These are phyloP conservation scores for Balearica regulorum DNA, from an alignment of 2,797 vertebrate species.

Conservation along the genomic window DNA sequence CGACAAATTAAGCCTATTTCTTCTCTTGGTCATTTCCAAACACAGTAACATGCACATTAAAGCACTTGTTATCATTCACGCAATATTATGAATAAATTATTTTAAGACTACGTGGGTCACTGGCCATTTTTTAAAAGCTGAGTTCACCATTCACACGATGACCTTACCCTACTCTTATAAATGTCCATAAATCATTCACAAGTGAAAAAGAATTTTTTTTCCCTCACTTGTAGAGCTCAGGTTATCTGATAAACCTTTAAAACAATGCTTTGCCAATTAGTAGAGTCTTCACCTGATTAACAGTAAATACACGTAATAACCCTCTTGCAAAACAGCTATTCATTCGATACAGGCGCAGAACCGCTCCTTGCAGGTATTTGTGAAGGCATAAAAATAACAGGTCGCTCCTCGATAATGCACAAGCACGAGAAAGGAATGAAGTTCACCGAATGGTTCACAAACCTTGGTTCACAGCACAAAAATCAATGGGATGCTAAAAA, in stretches of 20 bases:
- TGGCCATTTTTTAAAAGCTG: neutral
- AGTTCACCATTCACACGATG: neutral
- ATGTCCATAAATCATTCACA: neutral
- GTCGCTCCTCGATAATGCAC: neutral
- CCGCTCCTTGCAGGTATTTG: neutral
- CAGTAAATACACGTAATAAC: rapidly evolving
- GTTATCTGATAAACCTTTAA: neutral
- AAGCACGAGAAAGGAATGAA: neutral
- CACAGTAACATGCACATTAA: neutral
- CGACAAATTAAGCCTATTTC: neutral
- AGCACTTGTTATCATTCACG: neutral
- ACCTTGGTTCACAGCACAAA: neutral
- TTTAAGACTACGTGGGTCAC: neutral
- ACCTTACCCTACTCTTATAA: neutral
- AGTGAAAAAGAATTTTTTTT: neutral
- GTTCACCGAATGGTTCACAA: neutral
- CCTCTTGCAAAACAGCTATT: neutral
- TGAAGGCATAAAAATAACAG: neutral
- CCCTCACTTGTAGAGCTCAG: neutral
- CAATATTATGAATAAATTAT: neutral
- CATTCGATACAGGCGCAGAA: neutral
- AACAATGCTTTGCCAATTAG: neutral
- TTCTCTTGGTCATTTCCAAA: neutral
- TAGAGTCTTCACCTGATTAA: neutral
- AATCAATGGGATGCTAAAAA: neutral